phyloP scores from a whole-genome alignment of 1,140 invertebrate species.

The Odontomachus brunneus region DNA sequence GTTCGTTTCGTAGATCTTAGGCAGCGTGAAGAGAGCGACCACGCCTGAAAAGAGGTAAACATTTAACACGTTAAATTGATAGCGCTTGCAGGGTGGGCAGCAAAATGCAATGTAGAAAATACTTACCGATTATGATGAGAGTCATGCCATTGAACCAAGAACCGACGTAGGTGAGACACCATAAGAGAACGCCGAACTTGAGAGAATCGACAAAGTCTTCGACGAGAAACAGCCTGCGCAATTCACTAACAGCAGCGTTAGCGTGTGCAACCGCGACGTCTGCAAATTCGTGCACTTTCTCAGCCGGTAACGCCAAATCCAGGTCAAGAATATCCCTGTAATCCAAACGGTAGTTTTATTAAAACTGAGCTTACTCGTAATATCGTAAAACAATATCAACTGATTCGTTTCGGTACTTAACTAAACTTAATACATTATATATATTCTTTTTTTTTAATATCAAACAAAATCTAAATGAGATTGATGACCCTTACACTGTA shows the following conservation, averaged over 20 bases:
- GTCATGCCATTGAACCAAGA: conserved; percentile 99
- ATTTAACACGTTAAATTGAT: conserved; percentile 25
- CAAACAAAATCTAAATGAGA: too few relatives aligned
- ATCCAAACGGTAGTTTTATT: conserved; percentile 40
- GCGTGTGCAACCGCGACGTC: conserved; percentile 93
- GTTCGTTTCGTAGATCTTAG: conserved; percentile 99
- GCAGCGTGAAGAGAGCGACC: conserved; percentile 96
- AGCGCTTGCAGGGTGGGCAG: too few relatives aligned
- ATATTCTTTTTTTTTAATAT: neutral
- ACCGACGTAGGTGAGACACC: conserved; percentile 98
- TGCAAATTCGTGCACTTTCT: conserved; percentile 94
- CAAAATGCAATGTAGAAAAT: neutral
- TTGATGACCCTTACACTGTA: too few relatives aligned
- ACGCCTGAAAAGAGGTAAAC: conserved; percentile 90
- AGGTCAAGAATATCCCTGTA: conserved; percentile 94
- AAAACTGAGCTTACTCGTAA: neutral
- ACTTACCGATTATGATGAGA: conserved; percentile 95
- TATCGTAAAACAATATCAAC: neutral
- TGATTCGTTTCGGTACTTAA: neutral
- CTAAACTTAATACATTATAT: neutral
- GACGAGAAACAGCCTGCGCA: conserved; percentile 97
- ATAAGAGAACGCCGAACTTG: conserved; percentile 96
- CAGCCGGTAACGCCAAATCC: conserved; percentile 93
- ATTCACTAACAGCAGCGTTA: conserved; percentile 92
- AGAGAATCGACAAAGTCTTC: conserved; percentile 98